phyloP scores from a whole-genome alignment of 1,140 invertebrate genomes.

The Maniola jurtina region DNA sequence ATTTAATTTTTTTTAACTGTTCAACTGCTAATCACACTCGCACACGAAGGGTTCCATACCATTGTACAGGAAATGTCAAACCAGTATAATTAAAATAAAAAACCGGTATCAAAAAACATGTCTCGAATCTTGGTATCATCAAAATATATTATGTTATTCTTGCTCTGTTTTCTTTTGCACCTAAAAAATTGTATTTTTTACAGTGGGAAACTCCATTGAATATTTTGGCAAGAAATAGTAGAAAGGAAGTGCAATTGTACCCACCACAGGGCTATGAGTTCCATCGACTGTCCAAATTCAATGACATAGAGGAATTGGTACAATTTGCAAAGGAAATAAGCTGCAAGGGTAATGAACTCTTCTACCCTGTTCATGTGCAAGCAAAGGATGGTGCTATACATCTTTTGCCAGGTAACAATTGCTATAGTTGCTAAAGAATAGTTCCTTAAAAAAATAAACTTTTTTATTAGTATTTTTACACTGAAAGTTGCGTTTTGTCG shows the following conservation, averaged over 20 bases:
- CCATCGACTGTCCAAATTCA: constrained; percentile 42
- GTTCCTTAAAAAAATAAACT: neutral
- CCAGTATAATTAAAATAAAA: too few species aligned
- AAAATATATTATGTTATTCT: too few species aligned
- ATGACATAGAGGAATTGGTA: constrained; percentile 46
- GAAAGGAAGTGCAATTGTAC: constrained; percentile 42
- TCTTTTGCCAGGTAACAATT: constrained; percentile 49
- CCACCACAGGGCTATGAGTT: constrained; percentile 67
- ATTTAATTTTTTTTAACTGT: too few species aligned
- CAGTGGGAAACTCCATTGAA: constrained; percentile 57
- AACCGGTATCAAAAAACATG: too few species aligned
- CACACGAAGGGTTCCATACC: too few species aligned
- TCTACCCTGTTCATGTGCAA: constrained; percentile 47
- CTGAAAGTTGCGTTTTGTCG: neutral
- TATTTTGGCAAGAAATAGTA: constrained; percentile 42
- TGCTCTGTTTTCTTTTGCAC: neutral
- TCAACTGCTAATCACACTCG: too few species aligned
- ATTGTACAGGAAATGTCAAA: too few species aligned
- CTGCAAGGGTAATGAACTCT: constrained; percentile 43
- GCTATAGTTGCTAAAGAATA: neutral
- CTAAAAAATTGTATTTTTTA: constrained; percentile 30
- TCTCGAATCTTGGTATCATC: too few species aligned
- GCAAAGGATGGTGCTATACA: constrained; percentile 55
- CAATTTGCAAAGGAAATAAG: constrained; percentile 54
- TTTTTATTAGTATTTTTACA: too few species aligned